Conservation (phyloP, 1,140 invertebrate species). For the Nymphalis io region DNA sequence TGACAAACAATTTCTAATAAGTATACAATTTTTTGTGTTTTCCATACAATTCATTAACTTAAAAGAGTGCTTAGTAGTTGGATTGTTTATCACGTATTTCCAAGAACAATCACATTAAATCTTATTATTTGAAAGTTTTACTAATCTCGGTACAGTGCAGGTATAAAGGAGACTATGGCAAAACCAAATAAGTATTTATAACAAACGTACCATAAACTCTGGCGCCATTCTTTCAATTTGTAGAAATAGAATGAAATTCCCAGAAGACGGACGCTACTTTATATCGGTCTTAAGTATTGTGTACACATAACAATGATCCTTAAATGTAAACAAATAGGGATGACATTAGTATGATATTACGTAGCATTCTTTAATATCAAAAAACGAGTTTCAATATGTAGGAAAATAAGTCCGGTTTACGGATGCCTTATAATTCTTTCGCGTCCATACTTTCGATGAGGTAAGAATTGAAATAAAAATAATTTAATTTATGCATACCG, state of each 20-base stretch:
- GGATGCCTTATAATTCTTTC: conserved; percentile 15
- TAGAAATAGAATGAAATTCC: conserved; percentile 35
- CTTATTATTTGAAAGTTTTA: background rate
- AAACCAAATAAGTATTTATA: conserved; percentile 12
- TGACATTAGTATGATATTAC: background rate
- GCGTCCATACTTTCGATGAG: conserved; percentile 56
- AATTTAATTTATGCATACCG: conserved; percentile 64
- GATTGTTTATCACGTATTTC: too few species aligned
- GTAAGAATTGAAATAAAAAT: conserved; percentile 60
- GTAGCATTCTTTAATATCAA: conserved; percentile 29
- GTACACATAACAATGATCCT: background rate
- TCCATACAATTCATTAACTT: too few species aligned
- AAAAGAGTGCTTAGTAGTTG: too few species aligned
- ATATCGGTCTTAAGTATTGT: background rate
- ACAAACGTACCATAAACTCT: conserved; percentile 14
- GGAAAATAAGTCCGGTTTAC: conserved; percentile 48
- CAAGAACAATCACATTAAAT: too few species aligned
- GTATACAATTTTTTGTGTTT: too few species aligned
- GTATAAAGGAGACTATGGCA: background rate
- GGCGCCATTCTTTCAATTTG: conserved; percentile 36
- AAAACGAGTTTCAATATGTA: conserved; percentile 43
- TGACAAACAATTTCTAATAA: too few species aligned
- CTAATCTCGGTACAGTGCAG: background rate
- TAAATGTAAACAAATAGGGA: conserved; percentile 4
- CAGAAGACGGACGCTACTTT: conserved; percentile 28